Evolutionary conservation across 2,888 invertebrate genomes (phyloP).

Genomic region (Acheta domesticus): DNA sequence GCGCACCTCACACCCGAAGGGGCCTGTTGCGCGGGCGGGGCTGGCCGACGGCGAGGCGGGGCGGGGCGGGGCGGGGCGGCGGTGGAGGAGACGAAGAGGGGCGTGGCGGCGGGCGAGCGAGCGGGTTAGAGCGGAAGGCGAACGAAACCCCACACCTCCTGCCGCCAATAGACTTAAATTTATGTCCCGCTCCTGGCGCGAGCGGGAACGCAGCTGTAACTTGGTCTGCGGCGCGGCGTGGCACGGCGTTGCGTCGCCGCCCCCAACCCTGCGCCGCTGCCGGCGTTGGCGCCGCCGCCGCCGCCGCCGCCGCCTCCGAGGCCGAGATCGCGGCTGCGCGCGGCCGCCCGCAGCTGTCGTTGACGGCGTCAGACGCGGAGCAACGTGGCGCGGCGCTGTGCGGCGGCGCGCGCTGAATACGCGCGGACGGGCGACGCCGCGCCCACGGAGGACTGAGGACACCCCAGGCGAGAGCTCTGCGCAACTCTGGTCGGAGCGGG

Average conservation of each 20-base stretch:
- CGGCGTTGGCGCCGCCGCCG: no score
- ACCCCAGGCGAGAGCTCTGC: no score
- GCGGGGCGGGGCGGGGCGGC: neutral
- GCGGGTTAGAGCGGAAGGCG: neutral
- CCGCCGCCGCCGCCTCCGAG: no score
- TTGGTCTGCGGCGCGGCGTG: constrained; percentile 1
- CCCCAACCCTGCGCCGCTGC: neutral
- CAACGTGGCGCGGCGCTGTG: no score
- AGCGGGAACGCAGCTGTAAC: neutral
- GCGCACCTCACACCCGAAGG: neutral
- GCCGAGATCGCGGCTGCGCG: no score
- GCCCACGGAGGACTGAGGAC: no score
- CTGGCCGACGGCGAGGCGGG: neutral
- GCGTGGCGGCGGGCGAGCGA: neutral
- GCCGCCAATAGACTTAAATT: constrained; percentile 6
- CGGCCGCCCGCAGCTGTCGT: neutral
- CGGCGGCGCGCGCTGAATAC: neutral
- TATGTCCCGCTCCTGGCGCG: neutral
- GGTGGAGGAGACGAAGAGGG: neutral
- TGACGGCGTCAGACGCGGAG: neutral
- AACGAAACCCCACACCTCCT: neutral
- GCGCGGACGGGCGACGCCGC: neutral
- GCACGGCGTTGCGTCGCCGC: neutral
- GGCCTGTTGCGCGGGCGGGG: neutral
- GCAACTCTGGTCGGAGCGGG: no score